Percentiles rank a stretch among this genome's conserved stretches.
Evolutionary conservation across 1,140 invertebrate genomes (phyloP).

Genomic region (Lycorma delicatula): DNA sequence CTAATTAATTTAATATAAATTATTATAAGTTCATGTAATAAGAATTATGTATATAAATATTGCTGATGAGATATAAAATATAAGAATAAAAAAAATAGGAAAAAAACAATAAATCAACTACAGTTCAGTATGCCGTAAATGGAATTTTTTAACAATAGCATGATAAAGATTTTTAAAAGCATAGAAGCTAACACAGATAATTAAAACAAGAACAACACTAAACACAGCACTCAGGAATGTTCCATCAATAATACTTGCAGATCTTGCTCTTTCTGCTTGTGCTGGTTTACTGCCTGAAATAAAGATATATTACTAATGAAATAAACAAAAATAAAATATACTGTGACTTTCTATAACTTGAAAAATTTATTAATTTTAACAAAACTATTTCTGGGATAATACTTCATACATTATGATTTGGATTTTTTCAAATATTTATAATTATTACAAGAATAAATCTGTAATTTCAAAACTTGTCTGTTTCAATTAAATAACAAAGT

Average conservation of each 20-base stretch:
- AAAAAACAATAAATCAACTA: no score
- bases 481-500: no score
- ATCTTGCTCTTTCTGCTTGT: conserved; percentile 40
- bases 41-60: no score
- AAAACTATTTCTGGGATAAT: not conserved
- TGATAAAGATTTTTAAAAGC: conserved; percentile 75
- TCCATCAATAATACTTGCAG: conserved; percentile 61
- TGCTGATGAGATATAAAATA: no score
- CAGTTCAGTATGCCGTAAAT: conserved; percentile 60
- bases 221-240: conserved; percentile 73
- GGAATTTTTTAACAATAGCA: conserved; percentile 71
- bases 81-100: no score
- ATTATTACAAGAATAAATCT: no score
- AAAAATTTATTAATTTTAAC: not conserved
- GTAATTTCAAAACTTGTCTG: no score
- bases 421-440: not conserved
- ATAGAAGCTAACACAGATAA: conserved; percentile 66
- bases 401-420: conserved; percentile 1
- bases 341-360: not conserved
- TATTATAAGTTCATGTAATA: no score
- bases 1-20: no score
- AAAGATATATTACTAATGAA: not conserved
- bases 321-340: not conserved
- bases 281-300: conserved; percentile 31
- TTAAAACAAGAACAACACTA: conserved; percentile 61